Conservation (phyloP, 2,113 vertebrate species). For the Cyanoramphus novaezelandiae region DNA sequence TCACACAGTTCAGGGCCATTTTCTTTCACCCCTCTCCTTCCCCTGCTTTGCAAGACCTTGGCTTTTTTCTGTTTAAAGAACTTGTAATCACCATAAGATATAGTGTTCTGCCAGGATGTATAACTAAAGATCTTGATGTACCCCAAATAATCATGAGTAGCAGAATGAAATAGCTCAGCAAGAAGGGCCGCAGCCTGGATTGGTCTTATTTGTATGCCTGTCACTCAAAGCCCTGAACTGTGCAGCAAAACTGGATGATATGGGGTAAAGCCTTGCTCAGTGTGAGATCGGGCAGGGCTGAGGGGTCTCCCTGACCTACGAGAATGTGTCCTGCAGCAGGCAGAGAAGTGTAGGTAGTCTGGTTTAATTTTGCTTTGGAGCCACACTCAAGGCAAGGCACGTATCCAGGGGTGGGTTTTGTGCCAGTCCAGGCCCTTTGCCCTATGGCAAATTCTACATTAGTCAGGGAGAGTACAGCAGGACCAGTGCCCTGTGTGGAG, state of each 20-base stretch:
- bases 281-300: background rate
- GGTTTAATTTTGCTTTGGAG: background rate
- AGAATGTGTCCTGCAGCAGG: background rate
- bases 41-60: constrained; percentile 39
- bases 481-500: background rate
- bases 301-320: fast-evolving
- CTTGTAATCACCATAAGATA: constrained; percentile 1
- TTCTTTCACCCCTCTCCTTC: background rate
- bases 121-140: constrained; percentile 13
- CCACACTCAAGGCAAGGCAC: background rate
- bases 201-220: background rate
- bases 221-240: background rate
- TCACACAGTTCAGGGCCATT: constrained; percentile 28
- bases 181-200: background rate
- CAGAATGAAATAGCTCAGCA: background rate
- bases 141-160: background rate
- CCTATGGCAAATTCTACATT: background rate
- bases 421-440: background rate
- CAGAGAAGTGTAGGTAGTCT: background rate
- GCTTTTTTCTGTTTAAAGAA: constrained; percentile 51
- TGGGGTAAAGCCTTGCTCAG: background rate
- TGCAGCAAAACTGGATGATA: background rate
- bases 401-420: background rate
- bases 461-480: background rate
- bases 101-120: background rate